These are phyloP conservation scores for Drosophila colorata DNA, from an alignment of 2,888 invertebrate species.

Conservation along the genomic window DNA sequence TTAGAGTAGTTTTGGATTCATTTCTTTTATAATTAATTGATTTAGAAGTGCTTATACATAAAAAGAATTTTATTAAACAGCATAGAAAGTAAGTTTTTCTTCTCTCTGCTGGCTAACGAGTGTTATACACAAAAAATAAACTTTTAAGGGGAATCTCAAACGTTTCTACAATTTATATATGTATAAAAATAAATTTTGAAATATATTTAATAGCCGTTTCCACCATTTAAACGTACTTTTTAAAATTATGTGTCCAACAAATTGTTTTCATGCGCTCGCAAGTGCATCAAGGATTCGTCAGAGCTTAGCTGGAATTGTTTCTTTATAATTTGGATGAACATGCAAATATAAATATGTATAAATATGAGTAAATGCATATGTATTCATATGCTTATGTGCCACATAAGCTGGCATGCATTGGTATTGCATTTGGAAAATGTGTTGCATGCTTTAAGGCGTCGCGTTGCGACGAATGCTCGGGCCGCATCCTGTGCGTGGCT, in stretches of 20 bases:
- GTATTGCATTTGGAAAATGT: conserved; percentile 40
- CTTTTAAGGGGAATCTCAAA: too few species aligned
- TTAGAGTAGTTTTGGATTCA: too few species aligned
- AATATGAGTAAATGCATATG: background rate
- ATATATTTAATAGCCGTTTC: too few species aligned
- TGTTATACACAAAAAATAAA: too few species aligned
- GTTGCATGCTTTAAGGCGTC: conserved; percentile 53
- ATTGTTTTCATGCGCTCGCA: conserved; percentile 3
- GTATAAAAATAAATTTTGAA: too few species aligned
- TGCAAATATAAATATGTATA: background rate
- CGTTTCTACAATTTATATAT: background rate
- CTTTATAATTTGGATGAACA: conserved; percentile 26
- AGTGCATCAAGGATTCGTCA: conserved; percentile 23
- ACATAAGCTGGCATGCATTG: conserved; percentile 25
- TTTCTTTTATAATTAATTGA: too few species aligned
- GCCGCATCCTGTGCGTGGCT: conserved; percentile 62
- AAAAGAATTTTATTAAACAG: too few species aligned
- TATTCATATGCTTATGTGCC: background rate
- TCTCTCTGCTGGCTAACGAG: too few species aligned
- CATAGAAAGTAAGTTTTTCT: too few species aligned
- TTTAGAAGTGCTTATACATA: too few species aligned
- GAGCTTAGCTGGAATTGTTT: background rate
- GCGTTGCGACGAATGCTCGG: conserved; percentile 38
- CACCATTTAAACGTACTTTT: background rate
- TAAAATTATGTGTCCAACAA: background rate